Conservation (phyloP, 2,113 vertebrate species). For the Microtus oregoni region DNA sequence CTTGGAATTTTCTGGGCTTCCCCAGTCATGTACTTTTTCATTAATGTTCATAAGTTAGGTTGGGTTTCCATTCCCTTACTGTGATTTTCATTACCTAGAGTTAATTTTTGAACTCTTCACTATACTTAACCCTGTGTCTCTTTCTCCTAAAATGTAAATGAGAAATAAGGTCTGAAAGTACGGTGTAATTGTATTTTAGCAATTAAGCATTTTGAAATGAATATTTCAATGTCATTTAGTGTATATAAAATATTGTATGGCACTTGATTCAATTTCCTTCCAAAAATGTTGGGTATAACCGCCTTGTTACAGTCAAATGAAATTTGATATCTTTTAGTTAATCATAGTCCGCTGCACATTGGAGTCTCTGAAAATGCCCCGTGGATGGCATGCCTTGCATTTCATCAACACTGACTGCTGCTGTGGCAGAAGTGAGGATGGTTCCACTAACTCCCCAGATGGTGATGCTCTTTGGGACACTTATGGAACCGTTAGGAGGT, state of each 20-base stretch:
- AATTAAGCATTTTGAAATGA: neutral
- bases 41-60: neutral
- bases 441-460: rapidly evolving
- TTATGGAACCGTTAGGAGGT: neutral
- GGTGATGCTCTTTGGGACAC: neutral
- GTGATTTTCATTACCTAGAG: neutral
- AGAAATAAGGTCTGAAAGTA: neutral
- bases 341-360: neutral
- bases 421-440: neutral
- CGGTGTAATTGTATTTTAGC: neutral
- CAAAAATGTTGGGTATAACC: neutral
- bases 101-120: neutral
- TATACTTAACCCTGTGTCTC: no score
- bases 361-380: neutral
- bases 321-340: neutral
- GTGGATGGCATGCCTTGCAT: neutral
- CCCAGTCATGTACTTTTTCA: neutral
- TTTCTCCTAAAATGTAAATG: neutral
- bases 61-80: neutral
- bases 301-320: neutral
- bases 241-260: neutral
- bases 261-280: neutral
- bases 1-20: neutral
- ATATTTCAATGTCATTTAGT: neutral
- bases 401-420: neutral